These are phyloP conservation scores for Copsychus sechellarum DNA, from an alignment of 2,113 vertebrate species.

Conservation along the genomic window DNA sequence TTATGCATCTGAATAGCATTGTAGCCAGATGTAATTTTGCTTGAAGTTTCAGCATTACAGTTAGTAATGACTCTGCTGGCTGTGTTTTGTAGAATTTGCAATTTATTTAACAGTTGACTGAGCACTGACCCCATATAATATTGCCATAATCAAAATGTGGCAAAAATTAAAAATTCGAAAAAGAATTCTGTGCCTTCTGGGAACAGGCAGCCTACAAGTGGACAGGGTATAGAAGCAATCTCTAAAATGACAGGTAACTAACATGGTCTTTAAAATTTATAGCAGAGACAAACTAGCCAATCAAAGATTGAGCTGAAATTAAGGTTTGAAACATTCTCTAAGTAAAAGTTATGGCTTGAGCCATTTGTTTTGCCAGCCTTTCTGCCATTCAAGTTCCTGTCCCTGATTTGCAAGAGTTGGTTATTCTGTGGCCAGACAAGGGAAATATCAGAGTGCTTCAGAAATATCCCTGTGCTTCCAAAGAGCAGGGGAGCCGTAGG, in stretches of 20 bases:
- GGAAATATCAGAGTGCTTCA: not conserved
- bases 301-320: constrained; percentile 18
- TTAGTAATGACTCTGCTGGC: constrained; percentile 80
- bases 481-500: not conserved
- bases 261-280: not conserved
- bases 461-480: not conserved
- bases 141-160: constrained; percentile 73
- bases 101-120: constrained; percentile 87
- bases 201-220: not conserved
- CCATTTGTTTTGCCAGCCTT: constrained; percentile 18
- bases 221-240: not conserved
- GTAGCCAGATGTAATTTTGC: constrained; percentile 85
- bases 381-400: not conserved
- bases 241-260: constrained; percentile 21
- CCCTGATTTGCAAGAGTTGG: not conserved
- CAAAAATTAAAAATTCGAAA: constrained; percentile 44
- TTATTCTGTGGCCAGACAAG: not conserved
- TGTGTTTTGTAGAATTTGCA: constrained; percentile 81
- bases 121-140: constrained; percentile 81
- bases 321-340: not conserved
- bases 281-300: not conserved
- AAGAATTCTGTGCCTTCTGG: constrained; percentile 23
- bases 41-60: constrained; percentile 81
- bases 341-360: not conserved
- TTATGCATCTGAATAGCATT: constrained; percentile 78